A percentile compares a stretch with the other conserved stretches of the same genome.
These are phyloP conservation scores for Buphagus erythrorhynchus DNA, from an alignment of 2,797 vertebrate genomes.

Conservation along the genomic window DNA sequence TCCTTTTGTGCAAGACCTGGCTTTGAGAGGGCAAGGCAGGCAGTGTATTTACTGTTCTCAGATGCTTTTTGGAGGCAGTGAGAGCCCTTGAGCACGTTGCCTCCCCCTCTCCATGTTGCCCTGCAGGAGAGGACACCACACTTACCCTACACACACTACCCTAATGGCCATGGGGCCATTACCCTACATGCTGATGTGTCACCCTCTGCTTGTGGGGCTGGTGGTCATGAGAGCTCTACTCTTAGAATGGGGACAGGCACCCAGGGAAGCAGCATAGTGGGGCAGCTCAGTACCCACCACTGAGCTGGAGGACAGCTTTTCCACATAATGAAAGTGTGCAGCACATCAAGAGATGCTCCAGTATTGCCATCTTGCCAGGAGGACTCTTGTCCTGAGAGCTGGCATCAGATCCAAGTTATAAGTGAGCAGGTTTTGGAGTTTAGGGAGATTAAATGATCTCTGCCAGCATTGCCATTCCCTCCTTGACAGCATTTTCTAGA, in stretches of 20 bases:
- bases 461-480: not conserved
- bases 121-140: rapidly evolving
- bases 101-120: not conserved
- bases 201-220: not conserved
- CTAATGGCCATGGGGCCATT: not conserved
- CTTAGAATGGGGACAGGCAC: not conserved
- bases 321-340: rapidly evolving
- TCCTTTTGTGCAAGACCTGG: not conserved
- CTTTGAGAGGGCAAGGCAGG: not conserved
- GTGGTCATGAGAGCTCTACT: not conserved
- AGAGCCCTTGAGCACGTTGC: not conserved
- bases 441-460: not conserved
- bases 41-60: not conserved
- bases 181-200: rapidly evolving
- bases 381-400: not conserved
- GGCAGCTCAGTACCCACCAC: not conserved
- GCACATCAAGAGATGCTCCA: not conserved
- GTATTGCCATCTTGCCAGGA: not conserved
- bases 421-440: not conserved
- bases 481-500: constrained; percentile 15
- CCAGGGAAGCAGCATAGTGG: rapidly evolving
- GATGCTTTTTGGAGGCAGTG: not conserved
- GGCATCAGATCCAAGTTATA: not conserved
- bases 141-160: not conserved
- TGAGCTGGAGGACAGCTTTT: not conserved